Base-by-base conservation (phyloP, 2,797 vertebrate genomes). In the Capromys pilorides region DNA sequence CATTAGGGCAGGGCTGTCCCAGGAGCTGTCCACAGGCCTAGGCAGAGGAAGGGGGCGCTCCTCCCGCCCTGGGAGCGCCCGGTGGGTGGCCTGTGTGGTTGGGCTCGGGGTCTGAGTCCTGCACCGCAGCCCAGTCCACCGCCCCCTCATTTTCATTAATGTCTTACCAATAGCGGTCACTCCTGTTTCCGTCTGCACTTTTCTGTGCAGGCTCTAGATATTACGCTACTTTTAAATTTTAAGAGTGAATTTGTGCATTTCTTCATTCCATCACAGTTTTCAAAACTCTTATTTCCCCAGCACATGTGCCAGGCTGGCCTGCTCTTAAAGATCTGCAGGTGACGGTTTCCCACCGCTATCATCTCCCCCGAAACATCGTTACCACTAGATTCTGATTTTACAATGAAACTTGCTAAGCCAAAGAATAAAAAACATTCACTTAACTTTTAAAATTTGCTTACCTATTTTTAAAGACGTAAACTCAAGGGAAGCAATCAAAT, bases 231-330 rank as follows among this genome's bases (percentile, higher is more conserved):
- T 84, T 51, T 28, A 18, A 54, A 92, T 84, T 85, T 95, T 54
- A 54, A 61, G 22, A 66, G 4, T 91, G 84, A 66, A 21, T 92
- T 91, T 36, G 64, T 80, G n/a, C 41, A 83, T 85, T 92, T 92
- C 18, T 94, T 79, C 8, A 51, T 85, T 33, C 71, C 49, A 86
- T 82, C n/a, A n/a, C n/a, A n/a, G n/a, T n/a, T n/a, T n/a, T n/a
- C n/a, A n/a, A n/a, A n/a, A n/a, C n/a, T n/a, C n/a, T n/a, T n/a
- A n/a, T n/a, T n/a, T n/a, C 86, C 33, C 54, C 13, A 21, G 85
- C 28, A 75, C 22, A 39, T 28, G 22, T 33, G 28, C 49, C 51
- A 77, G 49, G 78, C 6, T 80, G 36, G 62, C 80, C 11, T 6
- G 69, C 28, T 81, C 62, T 80, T 26, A 39, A 73, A 59, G 90